Conservation (phyloP, 2,888 invertebrate species). For the Cyclophora punctaria region DNA sequence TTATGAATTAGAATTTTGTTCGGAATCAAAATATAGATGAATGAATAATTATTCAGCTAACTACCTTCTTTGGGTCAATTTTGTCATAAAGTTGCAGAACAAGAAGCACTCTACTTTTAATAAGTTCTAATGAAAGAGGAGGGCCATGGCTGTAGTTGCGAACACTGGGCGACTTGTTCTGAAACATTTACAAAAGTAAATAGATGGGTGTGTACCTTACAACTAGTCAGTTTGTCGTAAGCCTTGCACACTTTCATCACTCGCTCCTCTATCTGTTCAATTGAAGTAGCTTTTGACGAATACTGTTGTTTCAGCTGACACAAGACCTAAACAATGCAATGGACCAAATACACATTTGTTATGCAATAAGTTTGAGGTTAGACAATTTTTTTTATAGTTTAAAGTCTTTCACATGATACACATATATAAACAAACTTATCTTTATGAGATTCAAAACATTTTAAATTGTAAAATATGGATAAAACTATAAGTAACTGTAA, state of each 20-base stretch:
- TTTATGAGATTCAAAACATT: not conserved
- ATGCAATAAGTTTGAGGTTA: constrained; percentile 72
- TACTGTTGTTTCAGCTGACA: constrained; percentile 43
- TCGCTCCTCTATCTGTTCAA: constrained; percentile 83
- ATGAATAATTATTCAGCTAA: not conserved
- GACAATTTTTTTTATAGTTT: constrained; percentile 17
- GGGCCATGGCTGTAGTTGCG: constrained; percentile 84
- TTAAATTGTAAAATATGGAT: not conserved
- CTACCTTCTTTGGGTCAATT: constrained; percentile 94
- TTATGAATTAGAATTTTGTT: no score
- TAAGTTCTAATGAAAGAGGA: constrained; percentile 87
- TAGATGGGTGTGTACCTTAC: constrained; percentile 80
- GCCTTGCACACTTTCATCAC: constrained; percentile 90
- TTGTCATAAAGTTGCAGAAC: constrained; percentile 99
- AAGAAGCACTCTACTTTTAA: constrained; percentile 92
- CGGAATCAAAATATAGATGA: no score
- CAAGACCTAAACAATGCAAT: constrained; percentile 62
- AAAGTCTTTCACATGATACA: no score
- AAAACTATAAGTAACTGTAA: constrained; percentile 15
- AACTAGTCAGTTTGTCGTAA: constrained; percentile 91
- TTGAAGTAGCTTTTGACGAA: constrained; percentile 64
- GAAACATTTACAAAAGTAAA: constrained; percentile 68
- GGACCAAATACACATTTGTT: constrained; percentile 60
- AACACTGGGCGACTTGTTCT: constrained; percentile 78
- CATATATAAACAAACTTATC: no score